These are phyloP conservation scores for Thera britannica DNA, from an alignment of 2,888 invertebrate species.

Conservation along the genomic window DNA sequence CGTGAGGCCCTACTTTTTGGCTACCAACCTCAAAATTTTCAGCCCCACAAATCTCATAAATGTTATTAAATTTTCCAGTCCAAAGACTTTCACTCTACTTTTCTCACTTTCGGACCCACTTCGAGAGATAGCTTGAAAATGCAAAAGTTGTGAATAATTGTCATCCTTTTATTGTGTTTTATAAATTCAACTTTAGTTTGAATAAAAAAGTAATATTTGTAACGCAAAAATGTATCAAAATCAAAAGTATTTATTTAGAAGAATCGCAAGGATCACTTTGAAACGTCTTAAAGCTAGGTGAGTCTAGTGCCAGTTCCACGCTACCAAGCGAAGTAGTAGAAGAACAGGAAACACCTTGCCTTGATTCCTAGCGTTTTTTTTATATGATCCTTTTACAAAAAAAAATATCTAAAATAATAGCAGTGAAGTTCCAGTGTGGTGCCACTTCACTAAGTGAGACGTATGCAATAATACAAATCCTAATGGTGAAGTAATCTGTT, in stretches of 20 bases:
- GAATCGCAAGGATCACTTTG: too few species aligned
- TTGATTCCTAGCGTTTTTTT: too few species aligned
- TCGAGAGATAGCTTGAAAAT: not conserved
- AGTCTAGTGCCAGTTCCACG: too few species aligned
- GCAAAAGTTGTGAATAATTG: not conserved
- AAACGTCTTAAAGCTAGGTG: too few species aligned
- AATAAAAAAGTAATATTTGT: not conserved
- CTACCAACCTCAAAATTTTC: not conserved
- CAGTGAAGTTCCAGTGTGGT: too few species aligned
- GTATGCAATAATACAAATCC: constrained; percentile 7
- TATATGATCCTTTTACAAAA: too few species aligned
- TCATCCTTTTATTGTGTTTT: not conserved
- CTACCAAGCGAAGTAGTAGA: too few species aligned
- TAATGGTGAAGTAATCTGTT: constrained; percentile 23
- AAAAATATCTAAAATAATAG: too few species aligned
- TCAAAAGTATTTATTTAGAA: too few species aligned
- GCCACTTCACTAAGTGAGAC: too few species aligned
- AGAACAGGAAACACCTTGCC: too few species aligned
- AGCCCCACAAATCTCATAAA: constrained; percentile 55
- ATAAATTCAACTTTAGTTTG: not conserved
- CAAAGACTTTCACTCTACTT: constrained; percentile 37
- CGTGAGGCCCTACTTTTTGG: too few species aligned
- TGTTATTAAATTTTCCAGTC: constrained; percentile 63
- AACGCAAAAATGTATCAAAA: constrained; percentile 3
- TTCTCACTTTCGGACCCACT: constrained; percentile 33